Base-by-base conservation (phyloP, 2,888 invertebrate genomes). In the Apodemia zela region DNA sequence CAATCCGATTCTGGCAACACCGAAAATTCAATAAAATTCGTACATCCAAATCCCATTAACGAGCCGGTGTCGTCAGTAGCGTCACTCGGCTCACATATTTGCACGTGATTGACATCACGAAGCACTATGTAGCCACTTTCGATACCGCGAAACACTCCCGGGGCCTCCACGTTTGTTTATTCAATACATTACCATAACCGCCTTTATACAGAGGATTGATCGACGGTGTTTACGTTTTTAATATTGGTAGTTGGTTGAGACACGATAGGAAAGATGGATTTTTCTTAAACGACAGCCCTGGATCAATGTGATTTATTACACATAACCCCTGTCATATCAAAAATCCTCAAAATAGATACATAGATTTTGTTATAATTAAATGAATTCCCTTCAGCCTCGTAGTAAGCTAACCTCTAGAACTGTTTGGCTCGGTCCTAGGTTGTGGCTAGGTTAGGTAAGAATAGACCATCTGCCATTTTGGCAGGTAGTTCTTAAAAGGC, bases 71-170 rank as follows among this genome's bases (percentile, higher is more conserved):
- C 3, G 47, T 47, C n/a, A 47, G 17, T 38, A 38, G 13, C 38
- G 38, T 38, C 38, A 11, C 38, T 38, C 47, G 64, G 63, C 49
- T 62, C 25, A 59, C 67, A 64, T 49, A 51, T 49, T 38, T 60
- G 61, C 64, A 68, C 67, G 68, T 68, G 68, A 68, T 63, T 45
- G 63, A 58, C 64, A 67, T 67, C 59, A 42, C 59, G 65, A 67
- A 18, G 51, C 21, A 21, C 18, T 18, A n/a, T 63, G 64, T 42
- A 42, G 60, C 25, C 61, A 65, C 67, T 65, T 68, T 67, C 67
- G 61, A 61, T 65, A 63, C 64, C 38, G 11, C 59, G 62, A 67
- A 38, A 38, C 38, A 63, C 62, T 63, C 63, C 63, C 49, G 29
- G 38, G 65, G 57, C 35, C 59, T 60, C 49, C 59, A 54, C 62